Evolutionary conservation across 2,888 invertebrate species (phyloP), one percentile per base, ranked within the genome.

Genomic region (Cheilosia vernalis): DNA sequence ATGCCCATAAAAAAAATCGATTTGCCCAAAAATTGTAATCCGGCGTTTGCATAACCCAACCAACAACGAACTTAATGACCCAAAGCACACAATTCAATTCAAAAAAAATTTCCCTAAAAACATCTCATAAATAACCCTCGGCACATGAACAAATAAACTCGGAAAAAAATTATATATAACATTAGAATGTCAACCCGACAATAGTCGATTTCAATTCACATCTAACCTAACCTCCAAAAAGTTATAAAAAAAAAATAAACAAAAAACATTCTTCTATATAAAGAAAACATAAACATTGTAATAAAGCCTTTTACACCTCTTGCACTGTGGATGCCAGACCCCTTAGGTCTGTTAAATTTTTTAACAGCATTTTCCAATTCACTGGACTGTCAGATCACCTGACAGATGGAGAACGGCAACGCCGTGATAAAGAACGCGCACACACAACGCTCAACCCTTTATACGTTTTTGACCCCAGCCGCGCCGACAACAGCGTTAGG

Each of bases 241-340:
- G 63, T 13, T 37, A 15, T 10, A 33, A 78, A 78, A 49, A 33
- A 78, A 78, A 37, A 9, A 37, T 30, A 30, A 30, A 30, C 9
- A 33, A 19, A 27, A 19, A 19, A 17, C 17, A 30, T 58, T 47
- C 47, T n/a, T 42, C 17, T 40, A 21, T 58, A 63, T 51, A 66
- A 70, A 61, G 66, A 72, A 66, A 85, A 85, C 85, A 81, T 85
- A 85, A 85, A 85, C 76, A 81, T 85, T 81, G 81, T 85, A 85
- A 85, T 85, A 85, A 85, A 81, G 85, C 85, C 85, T 85, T 85
- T 81, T 85, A 72, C 72, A 85, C 85, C 70, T 81, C 69, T 51
- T 55, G 40, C 49, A 37, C 74, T 33, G 0, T 42, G 30, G 1
- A 13, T 9, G 19, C 42, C 1, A 15, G 51, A 24, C 70, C 64